Evolutionary conservation across 2,797 vertebrate species (phyloP).

Genomic region (Hyperoplus lanceolatus): DNA sequence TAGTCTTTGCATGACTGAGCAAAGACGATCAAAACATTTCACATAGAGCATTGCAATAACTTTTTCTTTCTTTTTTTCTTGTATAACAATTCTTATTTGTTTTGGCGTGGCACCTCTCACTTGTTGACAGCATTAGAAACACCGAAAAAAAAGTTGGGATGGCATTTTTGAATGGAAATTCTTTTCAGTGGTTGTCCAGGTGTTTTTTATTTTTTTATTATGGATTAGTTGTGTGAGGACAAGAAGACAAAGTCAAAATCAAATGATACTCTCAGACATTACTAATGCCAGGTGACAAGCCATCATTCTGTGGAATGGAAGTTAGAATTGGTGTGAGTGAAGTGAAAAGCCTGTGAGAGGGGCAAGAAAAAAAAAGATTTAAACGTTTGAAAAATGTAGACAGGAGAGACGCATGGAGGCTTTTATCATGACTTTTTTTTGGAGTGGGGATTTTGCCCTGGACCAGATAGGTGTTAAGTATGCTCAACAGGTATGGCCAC

Average conservation of each 20-base stretch:
- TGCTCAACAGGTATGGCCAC: constrained; percentile 21
- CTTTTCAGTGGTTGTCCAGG: constrained; percentile 8
- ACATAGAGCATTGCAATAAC: background rate
- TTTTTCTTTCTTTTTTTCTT: background rate
- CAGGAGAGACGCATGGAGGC: constrained; percentile 6
- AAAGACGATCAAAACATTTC: background rate
- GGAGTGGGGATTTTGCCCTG: constrained; percentile 1
- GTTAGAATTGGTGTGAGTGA: constrained; percentile 44
- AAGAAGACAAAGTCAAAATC: background rate
- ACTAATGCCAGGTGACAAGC: constrained; percentile 25
- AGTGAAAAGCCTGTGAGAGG: constrained; percentile 42
- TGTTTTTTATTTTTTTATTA: constrained; percentile 28
- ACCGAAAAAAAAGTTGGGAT: constrained; percentile 5
- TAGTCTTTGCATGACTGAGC: background rate
- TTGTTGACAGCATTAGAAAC: background rate
- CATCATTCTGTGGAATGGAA: constrained; percentile 25
- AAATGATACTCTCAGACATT: constrained; percentile 18
- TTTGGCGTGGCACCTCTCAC: background rate
- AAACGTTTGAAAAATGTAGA: background rate
- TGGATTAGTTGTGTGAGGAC: constrained; percentile 10
- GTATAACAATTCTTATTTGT: background rate
- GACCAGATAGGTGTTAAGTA: constrained; percentile 33
- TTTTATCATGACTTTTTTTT: background rate
- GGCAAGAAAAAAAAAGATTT: background rate
- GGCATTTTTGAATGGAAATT: background rate